Base-by-base conservation (phyloP, 2,888 invertebrate species). In the Chloroclystis v-ata region DNA sequence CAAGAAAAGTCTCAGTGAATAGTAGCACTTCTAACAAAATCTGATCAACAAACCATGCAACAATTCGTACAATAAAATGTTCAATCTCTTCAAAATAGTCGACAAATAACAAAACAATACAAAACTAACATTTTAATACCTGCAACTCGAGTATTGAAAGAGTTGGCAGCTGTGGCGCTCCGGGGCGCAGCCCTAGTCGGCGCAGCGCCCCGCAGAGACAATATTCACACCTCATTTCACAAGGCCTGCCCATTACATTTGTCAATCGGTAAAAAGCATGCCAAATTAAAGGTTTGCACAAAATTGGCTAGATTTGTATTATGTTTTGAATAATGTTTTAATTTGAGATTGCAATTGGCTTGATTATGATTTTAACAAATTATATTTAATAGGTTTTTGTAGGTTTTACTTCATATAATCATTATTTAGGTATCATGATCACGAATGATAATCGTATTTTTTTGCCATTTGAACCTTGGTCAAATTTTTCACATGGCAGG, bases 201-300 rank as follows among this genome's bases (percentile, higher is more conserved):
- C 20, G 57, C 57, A 57, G 63, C 64, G 61, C 56, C 86, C 86
- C 82, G 79, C 67, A 47, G 84, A 75, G 83, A 76, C 84, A 85
- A 86, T 86, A 87, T 85, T 87, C 87, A 86, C 87, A 86, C 86
- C 83, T 86, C 86, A 85, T 85, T 87, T 83, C 78, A 82, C 85
- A 75, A 74, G 70, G 66, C 67, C 71, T 63, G 69, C 74, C 82
- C 75, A 75, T 73, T 77, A 67, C 75, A 75, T 79, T 81, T 78
- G 75, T 77, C 77, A 76, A 72, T 41, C 69, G 69, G 49, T 71
- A 62, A 65, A 67, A 69, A 71, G 61, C 52, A 63, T 63, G 67
- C 57, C 66, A 68, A 75, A 73, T 75, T 68, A 71, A 72, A 65
- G 69, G 69, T 61, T 71, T 66, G 59, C 45, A 47, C 47, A 51